phyloP scores from a whole-genome alignment of 2,113 vertebrate species.

The Sclerurus mexicanus region DNA sequence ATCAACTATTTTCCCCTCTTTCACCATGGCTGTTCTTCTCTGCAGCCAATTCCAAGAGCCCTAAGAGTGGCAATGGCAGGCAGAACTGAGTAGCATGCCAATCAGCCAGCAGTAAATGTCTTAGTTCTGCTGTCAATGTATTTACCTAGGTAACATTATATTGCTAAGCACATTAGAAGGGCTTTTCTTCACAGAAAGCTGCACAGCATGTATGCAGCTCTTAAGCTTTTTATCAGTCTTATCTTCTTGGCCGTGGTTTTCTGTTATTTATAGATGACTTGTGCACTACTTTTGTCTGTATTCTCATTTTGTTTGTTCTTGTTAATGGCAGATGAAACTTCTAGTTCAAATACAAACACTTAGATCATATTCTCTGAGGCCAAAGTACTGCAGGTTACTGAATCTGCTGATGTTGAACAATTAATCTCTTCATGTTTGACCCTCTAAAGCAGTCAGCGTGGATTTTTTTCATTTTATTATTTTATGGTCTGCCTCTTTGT shows the following conservation, averaged over 20 bases:
- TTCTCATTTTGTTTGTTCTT: background rate
- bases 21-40: background rate
- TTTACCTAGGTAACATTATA: background rate
- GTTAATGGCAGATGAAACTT: conserved; percentile 11
- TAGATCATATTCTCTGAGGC: background rate
- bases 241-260: background rate
- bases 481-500: background rate
- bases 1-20: background rate
- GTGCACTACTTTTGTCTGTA: background rate
- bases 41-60: background rate
- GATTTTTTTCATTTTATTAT: background rate
- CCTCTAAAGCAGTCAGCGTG: background rate
- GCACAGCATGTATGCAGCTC: background rate
- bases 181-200: background rate
- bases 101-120: background rate
- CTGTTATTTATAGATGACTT: background rate
- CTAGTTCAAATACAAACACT: background rate
- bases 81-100: background rate
- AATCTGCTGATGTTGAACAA: background rate
- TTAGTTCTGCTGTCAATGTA: background rate
- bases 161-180: background rate
- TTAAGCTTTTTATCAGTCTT: background rate
- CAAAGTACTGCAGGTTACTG: background rate
- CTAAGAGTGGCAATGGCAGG: background rate
- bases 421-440: background rate